Percentiles rank a stretch among this genome's conserved stretches.
Evolutionary conservation across 2,113 vertebrate species (phyloP).

Genomic region (Progne subis): DNA sequence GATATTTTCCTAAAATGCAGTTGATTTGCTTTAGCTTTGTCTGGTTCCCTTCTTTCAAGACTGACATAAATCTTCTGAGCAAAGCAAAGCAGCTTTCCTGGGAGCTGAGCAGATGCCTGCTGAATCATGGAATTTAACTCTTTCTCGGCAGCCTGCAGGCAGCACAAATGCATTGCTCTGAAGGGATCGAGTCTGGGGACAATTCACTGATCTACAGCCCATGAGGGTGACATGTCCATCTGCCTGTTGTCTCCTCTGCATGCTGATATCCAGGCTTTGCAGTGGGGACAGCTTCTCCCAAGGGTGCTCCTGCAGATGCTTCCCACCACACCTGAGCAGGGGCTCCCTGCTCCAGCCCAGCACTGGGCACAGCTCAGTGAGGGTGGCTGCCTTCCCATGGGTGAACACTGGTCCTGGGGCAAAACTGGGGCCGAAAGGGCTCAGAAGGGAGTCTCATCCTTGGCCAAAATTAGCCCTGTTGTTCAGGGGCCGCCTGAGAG

Average conservation of each 20-base stretch:
- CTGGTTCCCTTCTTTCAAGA: constrained; percentile 2
- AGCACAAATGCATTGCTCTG: neutral
- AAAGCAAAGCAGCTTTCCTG: constrained; percentile 23
- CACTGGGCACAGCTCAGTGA: fast-evolving
- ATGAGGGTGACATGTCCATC: fast-evolving
- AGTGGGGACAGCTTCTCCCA: neutral
- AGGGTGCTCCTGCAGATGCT: neutral
- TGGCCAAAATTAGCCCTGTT: neutral
- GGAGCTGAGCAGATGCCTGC: neutral
- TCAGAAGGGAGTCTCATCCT: neutral
- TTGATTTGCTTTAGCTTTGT: constrained; percentile 7
- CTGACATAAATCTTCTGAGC: constrained; percentile 33
- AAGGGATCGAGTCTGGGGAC: fast-evolving
- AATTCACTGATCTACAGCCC: neutral
- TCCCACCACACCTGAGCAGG: neutral
- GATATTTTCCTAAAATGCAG: neutral
- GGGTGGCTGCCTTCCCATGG: neutral
- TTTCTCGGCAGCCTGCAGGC: neutral
- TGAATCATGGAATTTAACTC: constrained; percentile 45
- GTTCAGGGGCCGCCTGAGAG: neutral
- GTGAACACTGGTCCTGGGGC: neutral
- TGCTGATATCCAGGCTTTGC: fast-evolving
- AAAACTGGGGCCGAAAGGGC: neutral
- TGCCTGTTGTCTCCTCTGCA: neutral
- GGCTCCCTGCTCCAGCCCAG: neutral